Evolutionary conservation across 2,113 vertebrate species (phyloP).

Genomic region (Poeciliopsis turrubarensis): DNA sequence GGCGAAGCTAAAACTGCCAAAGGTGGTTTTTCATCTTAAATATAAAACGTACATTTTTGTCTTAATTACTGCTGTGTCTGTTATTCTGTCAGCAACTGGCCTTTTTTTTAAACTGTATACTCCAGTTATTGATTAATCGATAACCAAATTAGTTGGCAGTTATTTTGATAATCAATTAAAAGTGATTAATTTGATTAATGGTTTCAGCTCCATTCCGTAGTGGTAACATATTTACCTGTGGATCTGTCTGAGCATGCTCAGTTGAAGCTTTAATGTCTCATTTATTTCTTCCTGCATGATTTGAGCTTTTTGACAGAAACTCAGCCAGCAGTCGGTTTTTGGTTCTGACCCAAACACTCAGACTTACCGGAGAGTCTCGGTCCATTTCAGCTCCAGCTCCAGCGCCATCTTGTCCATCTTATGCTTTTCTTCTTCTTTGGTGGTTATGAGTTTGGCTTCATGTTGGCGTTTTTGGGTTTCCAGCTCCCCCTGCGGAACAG

Average conservation of each 20-base stretch:
- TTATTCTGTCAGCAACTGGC: no score
- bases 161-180: no score
- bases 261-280: slow-evolving; percentile 21
- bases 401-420: slow-evolving; percentile 93
- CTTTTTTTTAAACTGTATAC: no score
- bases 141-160: no score
- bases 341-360: background rate
- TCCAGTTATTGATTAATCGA: no score
- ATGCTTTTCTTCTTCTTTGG: slow-evolving; percentile 92
- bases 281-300: slow-evolving; percentile 34
- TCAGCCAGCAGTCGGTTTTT: background rate
- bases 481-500: slow-evolving; percentile 84
- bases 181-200: slow-evolving; percentile 24
- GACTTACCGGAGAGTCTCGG: slow-evolving; percentile 90
- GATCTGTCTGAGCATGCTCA: slow-evolving; percentile 23
- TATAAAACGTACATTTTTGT: no score
- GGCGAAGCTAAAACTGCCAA: no score
- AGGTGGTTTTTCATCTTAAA: no score
- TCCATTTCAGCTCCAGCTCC: slow-evolving; percentile 98
- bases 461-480: slow-evolving; percentile 92
- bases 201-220: slow-evolving; percentile 26
- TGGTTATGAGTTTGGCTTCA: slow-evolving; percentile 85
- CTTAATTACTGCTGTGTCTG: no score
- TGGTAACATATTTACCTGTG: slow-evolving; percentile 8
- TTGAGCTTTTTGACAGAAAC: slow-evolving; percentile 13